phyloP scores from a whole-genome alignment of 2,888 invertebrate genomes.

The Aplocera efformata region DNA sequence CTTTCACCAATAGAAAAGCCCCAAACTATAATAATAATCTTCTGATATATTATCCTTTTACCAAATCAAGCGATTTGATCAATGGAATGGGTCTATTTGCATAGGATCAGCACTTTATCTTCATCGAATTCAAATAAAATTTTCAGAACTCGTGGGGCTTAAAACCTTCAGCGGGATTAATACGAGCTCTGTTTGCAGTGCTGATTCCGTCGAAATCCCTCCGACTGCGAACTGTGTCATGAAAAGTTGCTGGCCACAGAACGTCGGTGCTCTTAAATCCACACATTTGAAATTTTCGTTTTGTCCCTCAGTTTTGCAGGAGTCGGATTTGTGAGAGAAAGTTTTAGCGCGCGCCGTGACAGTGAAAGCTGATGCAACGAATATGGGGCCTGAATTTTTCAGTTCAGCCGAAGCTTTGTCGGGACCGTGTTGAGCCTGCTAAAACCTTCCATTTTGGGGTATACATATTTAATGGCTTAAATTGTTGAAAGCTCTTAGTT shows the following conservation, averaged over 20 bases:
- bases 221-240: slow-evolving; percentile 39
- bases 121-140: slow-evolving; percentile 15
- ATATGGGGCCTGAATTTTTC: slow-evolving; percentile 31
- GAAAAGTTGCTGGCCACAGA: slow-evolving; percentile 33
- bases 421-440: slow-evolving; percentile 10
- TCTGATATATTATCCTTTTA: not conserved
- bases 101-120: slow-evolving; percentile 4
- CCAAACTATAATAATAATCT: slow-evolving; percentile 1
- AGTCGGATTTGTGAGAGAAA: slow-evolving; percentile 35
- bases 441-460: slow-evolving; percentile 12
- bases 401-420: slow-evolving; percentile 15
- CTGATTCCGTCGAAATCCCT: slow-evolving; percentile 32
- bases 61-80: slow-evolving; percentile 1
- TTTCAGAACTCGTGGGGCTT: slow-evolving; percentile 11
- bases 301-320: slow-evolving; percentile 31
- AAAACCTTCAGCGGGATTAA: slow-evolving; percentile 24
- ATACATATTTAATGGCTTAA: slow-evolving; percentile 13
- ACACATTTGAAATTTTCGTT: slow-evolving; percentile 46
- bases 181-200: slow-evolving; percentile 28
- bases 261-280: slow-evolving; percentile 41
- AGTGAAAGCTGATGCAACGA: slow-evolving; percentile 34
- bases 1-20: not conserved
- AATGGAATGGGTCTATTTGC: too few relatives aligned
- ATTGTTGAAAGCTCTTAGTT: slow-evolving; percentile 6
- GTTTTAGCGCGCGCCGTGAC: slow-evolving; percentile 34